Evolutionary conservation across 2,888 invertebrate species (phyloP).

Genomic region (Sycophila texana): DNA sequence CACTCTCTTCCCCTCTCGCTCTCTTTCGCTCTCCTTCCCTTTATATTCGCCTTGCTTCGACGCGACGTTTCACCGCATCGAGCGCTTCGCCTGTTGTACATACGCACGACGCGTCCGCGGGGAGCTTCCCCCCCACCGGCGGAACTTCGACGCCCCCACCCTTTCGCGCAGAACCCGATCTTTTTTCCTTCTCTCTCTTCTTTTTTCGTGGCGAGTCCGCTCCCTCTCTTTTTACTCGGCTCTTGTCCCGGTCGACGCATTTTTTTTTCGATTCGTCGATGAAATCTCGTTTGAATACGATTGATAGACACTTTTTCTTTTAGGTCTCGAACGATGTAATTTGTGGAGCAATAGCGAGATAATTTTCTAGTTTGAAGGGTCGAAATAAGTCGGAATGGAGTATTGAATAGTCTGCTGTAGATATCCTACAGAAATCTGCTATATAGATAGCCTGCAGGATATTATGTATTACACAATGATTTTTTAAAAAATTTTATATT

Average conservation of each 20-base stretch:
- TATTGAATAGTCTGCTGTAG: too few relatives aligned
- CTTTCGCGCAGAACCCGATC: background rate
- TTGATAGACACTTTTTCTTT: too few relatives aligned
- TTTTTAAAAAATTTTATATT: too few relatives aligned
- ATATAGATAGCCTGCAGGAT: too few relatives aligned
- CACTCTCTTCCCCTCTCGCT: constrained; percentile 5
- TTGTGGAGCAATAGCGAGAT: too few relatives aligned
- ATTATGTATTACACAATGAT: too few relatives aligned
- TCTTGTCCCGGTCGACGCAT: background rate
- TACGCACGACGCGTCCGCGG: constrained; percentile 6
- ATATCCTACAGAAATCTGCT: too few relatives aligned
- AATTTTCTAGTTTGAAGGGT: too few relatives aligned
- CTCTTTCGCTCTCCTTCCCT: constrained; percentile 23
- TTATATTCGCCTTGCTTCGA: constrained; percentile 7
- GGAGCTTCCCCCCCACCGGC: background rate
- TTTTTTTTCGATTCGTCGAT: too few relatives aligned
- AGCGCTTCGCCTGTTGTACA: background rate
- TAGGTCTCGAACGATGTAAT: too few relatives aligned
- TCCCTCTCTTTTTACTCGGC: background rate
- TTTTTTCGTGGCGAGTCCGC: background rate
- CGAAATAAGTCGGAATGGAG: too few relatives aligned
- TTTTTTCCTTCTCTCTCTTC: background rate
- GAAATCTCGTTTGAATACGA: too few relatives aligned
- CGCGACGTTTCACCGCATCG: constrained; percentile 33
- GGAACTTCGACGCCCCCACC: background rate